phyloP scores from a whole-genome alignment of 2,797 vertebrate genomes.

The Neosilurus hyrtlii region DNA sequence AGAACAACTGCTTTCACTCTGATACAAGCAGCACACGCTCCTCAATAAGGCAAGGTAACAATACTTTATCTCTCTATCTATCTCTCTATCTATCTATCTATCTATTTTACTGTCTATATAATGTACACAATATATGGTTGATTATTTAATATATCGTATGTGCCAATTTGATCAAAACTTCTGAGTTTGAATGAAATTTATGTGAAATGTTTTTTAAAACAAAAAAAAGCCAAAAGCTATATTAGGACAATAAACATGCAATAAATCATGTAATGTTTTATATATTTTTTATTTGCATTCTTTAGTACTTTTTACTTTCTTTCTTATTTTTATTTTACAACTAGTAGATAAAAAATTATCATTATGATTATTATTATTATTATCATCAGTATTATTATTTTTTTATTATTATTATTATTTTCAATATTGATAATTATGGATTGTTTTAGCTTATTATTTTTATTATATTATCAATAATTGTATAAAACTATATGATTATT shows the following conservation, averaged over 20 bases:
- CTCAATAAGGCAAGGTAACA: conserved; percentile 41
- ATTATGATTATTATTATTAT: too few species aligned
- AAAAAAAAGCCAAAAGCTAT: background rate
- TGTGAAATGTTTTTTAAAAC: background rate
- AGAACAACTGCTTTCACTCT: conserved; percentile 50
- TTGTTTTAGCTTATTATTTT: too few species aligned
- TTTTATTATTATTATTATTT: too few species aligned
- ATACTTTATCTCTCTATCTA: background rate
- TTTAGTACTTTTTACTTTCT: background rate
- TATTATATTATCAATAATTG: too few species aligned
- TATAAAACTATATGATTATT: too few species aligned
- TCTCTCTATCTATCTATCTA: conserved; percentile 35
- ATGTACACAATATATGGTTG: too few species aligned
- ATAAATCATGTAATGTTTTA: background rate
- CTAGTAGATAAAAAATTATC: too few species aligned
- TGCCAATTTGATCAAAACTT: background rate
- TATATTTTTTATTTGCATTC: too few species aligned
- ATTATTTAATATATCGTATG: background rate
- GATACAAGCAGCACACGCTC: conserved; percentile 29
- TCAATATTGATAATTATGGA: too few species aligned
- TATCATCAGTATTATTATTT: too few species aligned
- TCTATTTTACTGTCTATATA: background rate
- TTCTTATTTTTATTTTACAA: background rate
- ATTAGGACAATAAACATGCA: background rate
- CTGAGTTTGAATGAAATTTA: background rate